These are phyloP conservation scores for Protobothrops mucrosquamatus DNA, from an alignment of 2,113 vertebrate species.

Conservation along the genomic window DNA sequence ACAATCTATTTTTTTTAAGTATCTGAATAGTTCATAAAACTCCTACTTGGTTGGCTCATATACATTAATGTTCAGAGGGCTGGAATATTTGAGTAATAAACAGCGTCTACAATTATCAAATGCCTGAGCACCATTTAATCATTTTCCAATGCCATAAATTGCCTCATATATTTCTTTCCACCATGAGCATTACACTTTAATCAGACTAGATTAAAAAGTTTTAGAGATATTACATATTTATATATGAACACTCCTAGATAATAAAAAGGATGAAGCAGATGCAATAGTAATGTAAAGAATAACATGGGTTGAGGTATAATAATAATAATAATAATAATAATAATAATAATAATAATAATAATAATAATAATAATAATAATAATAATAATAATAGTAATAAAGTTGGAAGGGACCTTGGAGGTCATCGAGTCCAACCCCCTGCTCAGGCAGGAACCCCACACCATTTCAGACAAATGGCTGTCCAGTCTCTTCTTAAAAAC, in stretches of 20 bases:
- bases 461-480: no score
- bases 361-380: no score
- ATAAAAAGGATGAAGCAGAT: conserved; percentile 23
- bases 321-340: no score
- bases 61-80: background rate
- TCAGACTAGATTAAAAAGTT: conserved; percentile 49
- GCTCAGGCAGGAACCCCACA: no score
- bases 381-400: no score
- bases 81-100: conserved; percentile 50
- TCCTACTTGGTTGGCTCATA: conserved; percentile 19
- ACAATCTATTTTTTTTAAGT: background rate
- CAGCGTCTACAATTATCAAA: conserved; percentile 45
- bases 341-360: no score
- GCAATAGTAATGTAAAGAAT: conserved; percentile 25
- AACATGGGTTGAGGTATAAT: background rate
- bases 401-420: no score
- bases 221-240: conserved; percentile 42
- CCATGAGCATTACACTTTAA: conserved; percentile 40
- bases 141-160: conserved; percentile 46
- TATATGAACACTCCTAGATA: conserved; percentile 37
- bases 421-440: no score
- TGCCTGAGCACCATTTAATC: conserved; percentile 42
- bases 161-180: conserved; percentile 38
- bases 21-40: conserved; percentile 33
- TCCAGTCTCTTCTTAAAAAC: no score